Evolutionary conservation across 2,888 invertebrate genomes (phyloP).

Genomic region (Platynereis dumerilii): DNA sequence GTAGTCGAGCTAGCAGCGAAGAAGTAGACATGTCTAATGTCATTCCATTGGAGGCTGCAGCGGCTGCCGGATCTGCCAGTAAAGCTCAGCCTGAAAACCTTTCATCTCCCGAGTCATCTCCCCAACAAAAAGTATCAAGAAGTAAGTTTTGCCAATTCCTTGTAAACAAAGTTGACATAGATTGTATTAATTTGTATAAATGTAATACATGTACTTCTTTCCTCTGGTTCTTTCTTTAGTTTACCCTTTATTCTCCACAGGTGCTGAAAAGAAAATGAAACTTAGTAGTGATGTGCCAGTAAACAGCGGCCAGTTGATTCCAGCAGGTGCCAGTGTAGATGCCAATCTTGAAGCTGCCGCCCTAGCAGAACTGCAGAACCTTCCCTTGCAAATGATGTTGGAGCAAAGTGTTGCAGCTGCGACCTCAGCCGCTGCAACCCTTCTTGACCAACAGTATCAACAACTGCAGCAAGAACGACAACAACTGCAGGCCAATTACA

Average conservation of each 20-base stretch:
- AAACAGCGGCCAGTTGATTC: conserved; percentile 6
- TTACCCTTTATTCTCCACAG: no score
- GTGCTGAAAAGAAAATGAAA: no score
- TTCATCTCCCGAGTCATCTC: no score
- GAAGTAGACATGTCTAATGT: conserved; percentile 35
- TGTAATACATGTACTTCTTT: no score
- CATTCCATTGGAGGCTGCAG: conserved; percentile 18
- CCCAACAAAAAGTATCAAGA: no score
- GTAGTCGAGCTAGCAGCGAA: conserved; percentile 32
- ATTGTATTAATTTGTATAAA: no score
- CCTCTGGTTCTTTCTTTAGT: no score
- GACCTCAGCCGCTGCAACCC: conserved; percentile 38
- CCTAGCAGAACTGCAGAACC: conserved; percentile 36
- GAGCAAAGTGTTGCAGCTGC: conserved; percentile 41
- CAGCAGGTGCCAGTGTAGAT: conserved; percentile 25
- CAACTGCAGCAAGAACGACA: conserved; percentile 25
- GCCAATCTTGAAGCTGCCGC: conserved; percentile 37
- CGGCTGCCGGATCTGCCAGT: no score
- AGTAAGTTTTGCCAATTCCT: no score
- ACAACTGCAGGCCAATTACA: conserved; percentile 46
- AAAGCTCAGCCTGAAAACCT: no score
- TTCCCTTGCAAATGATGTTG: conserved; percentile 39
- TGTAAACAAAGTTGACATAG: no score
- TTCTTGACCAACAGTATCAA: conserved; percentile 21
- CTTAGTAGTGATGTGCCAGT: not conserved